A percentile compares a stretch with the other conserved stretches of the same genome.
phyloP scores from a whole-genome alignment of 2,113 vertebrate genomes.

The Notiomystis cincta region DNA sequence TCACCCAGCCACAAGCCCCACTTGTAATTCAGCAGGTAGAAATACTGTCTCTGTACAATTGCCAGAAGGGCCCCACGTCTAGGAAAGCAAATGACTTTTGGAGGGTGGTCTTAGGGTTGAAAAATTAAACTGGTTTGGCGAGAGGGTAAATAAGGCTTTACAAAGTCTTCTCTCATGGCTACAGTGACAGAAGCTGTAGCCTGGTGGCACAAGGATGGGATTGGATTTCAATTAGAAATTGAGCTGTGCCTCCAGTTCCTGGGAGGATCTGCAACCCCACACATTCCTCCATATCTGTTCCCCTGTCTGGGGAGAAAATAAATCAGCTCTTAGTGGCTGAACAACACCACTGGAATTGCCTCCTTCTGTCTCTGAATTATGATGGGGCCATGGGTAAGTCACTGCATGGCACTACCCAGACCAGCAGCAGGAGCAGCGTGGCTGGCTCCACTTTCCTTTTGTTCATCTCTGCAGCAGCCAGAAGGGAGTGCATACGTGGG shows the following conservation, averaged over 20 bases:
- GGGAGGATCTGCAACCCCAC: not conserved
- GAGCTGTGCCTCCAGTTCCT: not conserved
- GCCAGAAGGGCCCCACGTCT: not conserved
- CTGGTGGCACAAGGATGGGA: not conserved
- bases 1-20: not conserved
- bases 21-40: not conserved
- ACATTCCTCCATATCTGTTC: not conserved
- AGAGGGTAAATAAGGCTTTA: not conserved
- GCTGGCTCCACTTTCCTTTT: not conserved
- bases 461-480: not conserved
- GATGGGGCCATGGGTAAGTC: not conserved
- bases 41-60: not conserved
- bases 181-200: not conserved
- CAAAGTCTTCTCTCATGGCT: not conserved
- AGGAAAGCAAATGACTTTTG: not conserved
- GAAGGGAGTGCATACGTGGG: fast-evolving
- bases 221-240: not conserved
- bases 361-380: not conserved
- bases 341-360: not conserved
- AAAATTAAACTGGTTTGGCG: not conserved
- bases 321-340: not conserved
- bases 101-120: not conserved
- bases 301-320: not conserved
- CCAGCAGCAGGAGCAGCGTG: not conserved
- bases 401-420: not conserved